Percentiles rank a stretch among this genome's conserved stretches.
Evolutionary conservation across 2,113 vertebrate species (phyloP).

Genomic region (Elephantulus edwardii): DNA sequence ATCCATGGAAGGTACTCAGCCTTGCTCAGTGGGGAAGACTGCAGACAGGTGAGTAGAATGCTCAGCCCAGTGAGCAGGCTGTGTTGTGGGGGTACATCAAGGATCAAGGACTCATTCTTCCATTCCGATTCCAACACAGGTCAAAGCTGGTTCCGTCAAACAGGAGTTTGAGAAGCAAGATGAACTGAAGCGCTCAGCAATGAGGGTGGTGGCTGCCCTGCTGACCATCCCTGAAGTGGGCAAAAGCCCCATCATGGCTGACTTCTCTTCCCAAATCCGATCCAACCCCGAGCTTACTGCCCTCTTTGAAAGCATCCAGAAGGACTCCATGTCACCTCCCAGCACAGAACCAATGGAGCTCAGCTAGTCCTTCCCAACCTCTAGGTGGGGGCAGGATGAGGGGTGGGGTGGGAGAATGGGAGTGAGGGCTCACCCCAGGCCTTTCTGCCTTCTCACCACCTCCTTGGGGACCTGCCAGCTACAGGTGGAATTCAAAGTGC

Average conservation of each 20-base stretch:
- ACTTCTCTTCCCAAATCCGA: conserved; percentile 93
- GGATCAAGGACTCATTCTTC: neutral
- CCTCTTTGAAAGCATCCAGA: conserved; percentile 95
- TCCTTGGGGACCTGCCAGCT: neutral
- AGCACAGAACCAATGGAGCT: conserved; percentile 90
- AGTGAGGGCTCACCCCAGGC: neutral
- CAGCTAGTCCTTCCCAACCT: conserved; percentile 82
- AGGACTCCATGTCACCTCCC: conserved; percentile 82
- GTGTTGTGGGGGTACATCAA: neutral
- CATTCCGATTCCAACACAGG: conserved; percentile 80
- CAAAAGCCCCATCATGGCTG: conserved; percentile 91
- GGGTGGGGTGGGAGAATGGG: too few species aligned
- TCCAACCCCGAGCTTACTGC: conserved; percentile 90
- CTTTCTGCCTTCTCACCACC: neutral
- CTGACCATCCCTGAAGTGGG: conserved; percentile 93
- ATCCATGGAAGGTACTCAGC: neutral
- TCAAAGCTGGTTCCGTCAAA: conserved; percentile 95
- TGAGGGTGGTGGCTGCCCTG: conserved; percentile 95
- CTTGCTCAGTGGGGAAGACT: neutral
- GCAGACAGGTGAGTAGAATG: too few species aligned
- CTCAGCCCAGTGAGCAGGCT: neutral
- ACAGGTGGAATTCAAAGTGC: neutral
- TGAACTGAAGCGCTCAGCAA: conserved; percentile 93
- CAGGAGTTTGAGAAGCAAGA: conserved; percentile 99
- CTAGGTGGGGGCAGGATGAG: too few species aligned